phyloP scores from a whole-genome alignment of 2,888 invertebrate species.

The Hartigia nigra region DNA sequence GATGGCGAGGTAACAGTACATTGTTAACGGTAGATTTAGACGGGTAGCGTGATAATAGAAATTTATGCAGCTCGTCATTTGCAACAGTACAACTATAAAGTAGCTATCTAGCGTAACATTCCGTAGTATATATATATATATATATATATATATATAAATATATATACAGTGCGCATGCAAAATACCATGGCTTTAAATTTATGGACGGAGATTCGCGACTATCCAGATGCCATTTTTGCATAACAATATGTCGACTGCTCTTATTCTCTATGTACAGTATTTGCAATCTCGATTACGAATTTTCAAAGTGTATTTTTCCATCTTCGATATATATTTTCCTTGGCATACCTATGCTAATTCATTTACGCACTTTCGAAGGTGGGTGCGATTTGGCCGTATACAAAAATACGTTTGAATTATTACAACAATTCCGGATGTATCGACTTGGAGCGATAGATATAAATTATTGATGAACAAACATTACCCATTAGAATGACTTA shows the following conservation, averaged over 20 bases:
- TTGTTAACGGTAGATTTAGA: neutral
- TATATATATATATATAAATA: too few species aligned
- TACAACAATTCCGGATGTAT: neutral
- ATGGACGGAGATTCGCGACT: neutral
- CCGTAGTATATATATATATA: too few species aligned
- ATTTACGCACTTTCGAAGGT: neutral
- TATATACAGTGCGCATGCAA: too few species aligned
- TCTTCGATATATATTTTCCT: neutral
- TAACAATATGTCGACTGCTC: neutral
- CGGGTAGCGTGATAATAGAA: neutral
- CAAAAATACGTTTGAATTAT: neutral
- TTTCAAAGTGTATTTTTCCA: neutral
- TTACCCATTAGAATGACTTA: neutral
- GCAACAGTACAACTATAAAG: neutral
- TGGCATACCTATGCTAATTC: neutral
- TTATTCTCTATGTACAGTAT: neutral
- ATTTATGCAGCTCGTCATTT: neutral
- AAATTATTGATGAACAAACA: slow-evolving; percentile 3
- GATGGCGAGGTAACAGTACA: neutral
- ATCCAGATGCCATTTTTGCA: neutral
- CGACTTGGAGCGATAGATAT: neutral
- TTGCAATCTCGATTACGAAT: neutral
- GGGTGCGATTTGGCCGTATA: neutral
- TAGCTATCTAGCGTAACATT: neutral
- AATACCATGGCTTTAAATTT: neutral